These are phyloP conservation scores for Bombus superbus DNA, from an alignment of 1,140 invertebrate genomes.

Conservation along the genomic window DNA sequence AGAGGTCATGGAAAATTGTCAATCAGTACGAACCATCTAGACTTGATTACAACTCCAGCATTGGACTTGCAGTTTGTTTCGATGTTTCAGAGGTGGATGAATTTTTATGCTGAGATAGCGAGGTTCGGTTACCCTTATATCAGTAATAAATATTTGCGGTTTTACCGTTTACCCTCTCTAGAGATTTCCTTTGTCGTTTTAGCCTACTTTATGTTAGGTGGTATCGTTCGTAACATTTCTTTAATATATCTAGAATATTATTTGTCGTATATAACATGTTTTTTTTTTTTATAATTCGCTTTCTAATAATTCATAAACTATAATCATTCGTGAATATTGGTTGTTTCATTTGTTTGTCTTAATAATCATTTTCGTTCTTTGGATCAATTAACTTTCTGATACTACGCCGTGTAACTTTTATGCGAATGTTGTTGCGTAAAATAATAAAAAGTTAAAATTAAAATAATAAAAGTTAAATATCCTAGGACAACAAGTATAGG, in stretches of 20 bases:
- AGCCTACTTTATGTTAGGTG: not conserved
- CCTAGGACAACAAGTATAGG: no score
- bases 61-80: conserved; percentile 50
- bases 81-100: conserved; percentile 53
- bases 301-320: not conserved
- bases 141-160: conserved; percentile 49
- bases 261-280: no score
- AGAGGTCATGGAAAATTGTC: conserved; percentile 76
- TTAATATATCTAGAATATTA: not conserved
- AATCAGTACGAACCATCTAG: conserved; percentile 77
- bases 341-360: not conserved
- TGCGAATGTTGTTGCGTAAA: no score
- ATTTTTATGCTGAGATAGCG: conserved; percentile 53
- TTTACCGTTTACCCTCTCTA: conserved; percentile 4
- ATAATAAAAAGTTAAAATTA: no score
- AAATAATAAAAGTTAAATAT: no score
- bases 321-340: not conserved
- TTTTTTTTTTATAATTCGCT: no score
- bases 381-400: no score
- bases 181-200: conserved; percentile 26
- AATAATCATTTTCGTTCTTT: not conserved
- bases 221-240: not conserved
- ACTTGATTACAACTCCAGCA: conserved; percentile 75
- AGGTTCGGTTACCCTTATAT: conserved; percentile 18
- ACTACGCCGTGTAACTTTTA: no score